phyloP scores from a whole-genome alignment of 2,797 vertebrate genomes.

The Macrochelys suwanniensis region DNA sequence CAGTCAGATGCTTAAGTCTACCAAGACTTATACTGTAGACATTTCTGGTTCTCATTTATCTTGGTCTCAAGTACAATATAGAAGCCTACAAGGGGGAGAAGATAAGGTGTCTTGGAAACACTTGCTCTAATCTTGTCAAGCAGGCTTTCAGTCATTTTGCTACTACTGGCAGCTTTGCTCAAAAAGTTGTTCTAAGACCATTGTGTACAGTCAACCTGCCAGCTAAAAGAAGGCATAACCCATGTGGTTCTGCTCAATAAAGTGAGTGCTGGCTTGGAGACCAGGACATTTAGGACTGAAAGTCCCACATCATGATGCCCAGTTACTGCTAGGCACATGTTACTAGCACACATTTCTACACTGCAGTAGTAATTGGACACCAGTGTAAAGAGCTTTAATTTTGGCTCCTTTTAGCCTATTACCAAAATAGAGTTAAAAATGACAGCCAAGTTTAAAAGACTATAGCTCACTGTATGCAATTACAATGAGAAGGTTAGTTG shows the following conservation, averaged over 20 bases:
- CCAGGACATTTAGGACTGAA: background rate
- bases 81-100: background rate
- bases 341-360: background rate
- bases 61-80: background rate
- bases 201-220: too few relatives aligned
- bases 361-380: background rate
- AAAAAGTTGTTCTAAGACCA: too few relatives aligned
- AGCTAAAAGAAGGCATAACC: too few relatives aligned
- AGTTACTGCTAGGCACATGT: background rate
- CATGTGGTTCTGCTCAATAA: too few relatives aligned
- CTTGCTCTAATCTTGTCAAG: too few relatives aligned
- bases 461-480: background rate
- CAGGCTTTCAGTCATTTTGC: too few relatives aligned
- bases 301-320: background rate
- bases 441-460: background rate
- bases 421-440: background rate
- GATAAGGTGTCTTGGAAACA: too few relatives aligned
- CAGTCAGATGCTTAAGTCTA: too few relatives aligned
- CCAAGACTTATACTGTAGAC: too few relatives aligned
- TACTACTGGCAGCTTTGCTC: too few relatives aligned
- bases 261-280: background rate
- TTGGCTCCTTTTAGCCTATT: background rate
- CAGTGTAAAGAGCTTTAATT: background rate
- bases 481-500: constrained; percentile 22
- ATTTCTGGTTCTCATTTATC: background rate